Evolutionary conservation across 2,113 vertebrate species (phyloP).

Genomic region (Chamaetylas fuelleborni): DNA sequence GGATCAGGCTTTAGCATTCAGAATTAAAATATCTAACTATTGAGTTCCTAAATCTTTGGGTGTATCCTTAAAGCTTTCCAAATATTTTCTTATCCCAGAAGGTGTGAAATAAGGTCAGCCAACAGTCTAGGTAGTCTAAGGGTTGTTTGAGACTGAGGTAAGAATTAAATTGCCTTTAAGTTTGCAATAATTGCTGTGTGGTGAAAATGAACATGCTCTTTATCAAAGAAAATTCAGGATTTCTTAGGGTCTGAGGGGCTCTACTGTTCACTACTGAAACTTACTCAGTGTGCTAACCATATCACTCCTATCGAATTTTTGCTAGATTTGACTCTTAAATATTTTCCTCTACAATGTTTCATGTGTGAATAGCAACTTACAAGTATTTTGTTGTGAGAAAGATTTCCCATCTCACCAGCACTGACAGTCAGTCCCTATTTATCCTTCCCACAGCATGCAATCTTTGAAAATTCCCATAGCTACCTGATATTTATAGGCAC

Average conservation of each 20-base stretch:
- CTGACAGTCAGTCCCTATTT: not conserved
- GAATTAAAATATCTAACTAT: not conserved
- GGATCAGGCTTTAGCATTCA: not conserved
- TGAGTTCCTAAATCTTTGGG: not conserved
- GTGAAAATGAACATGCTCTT: not conserved
- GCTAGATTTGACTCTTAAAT: not conserved
- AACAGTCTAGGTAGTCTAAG: not conserved
- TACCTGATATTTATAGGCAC: conserved; percentile 23
- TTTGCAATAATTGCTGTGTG: not conserved
- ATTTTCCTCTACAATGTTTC: not conserved
- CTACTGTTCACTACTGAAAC: not conserved
- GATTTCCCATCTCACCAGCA: not conserved
- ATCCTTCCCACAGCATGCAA: not conserved
- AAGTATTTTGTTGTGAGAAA: not conserved
- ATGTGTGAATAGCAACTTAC: not conserved
- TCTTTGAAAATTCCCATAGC: conserved; percentile 16
- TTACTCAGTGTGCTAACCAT: not conserved
- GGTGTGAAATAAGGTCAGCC: not conserved
- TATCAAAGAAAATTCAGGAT: not conserved
- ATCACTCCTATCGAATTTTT: not conserved
- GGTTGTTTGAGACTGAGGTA: not conserved
- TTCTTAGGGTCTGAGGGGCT: not conserved
- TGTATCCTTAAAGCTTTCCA: not conserved
- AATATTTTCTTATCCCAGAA: not conserved
- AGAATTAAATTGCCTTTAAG: not conserved